Evolutionary conservation across 2,888 invertebrate genomes (phyloP), one percentile per base, ranked within the genome.

Genomic region (Drosophila picticornis): DNA sequence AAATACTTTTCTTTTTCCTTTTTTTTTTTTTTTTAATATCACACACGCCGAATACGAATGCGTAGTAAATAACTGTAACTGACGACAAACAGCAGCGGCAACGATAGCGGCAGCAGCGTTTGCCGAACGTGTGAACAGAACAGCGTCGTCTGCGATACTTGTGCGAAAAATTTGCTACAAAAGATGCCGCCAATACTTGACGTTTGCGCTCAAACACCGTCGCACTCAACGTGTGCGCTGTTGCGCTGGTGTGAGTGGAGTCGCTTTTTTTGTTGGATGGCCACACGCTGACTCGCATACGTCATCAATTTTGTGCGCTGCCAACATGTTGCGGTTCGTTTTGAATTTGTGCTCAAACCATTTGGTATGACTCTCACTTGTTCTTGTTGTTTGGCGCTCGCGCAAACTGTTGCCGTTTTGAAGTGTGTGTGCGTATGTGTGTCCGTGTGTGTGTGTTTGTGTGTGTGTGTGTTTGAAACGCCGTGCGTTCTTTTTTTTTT

Each of bases 321-420:
- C 66, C 25, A 78, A 84, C 84, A 75, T 84, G 84, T 84, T 84
- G 68, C 67, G 56, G 71, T 31, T 66, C 50, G 57, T 19, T 52
- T 34, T 31, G 53, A 50, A 64, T 77, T 64, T 62, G 51, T 43
- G 63, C 75, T 83, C 81, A 65, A 72, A 64, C 71, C 34, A 10
- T 43, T 59, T 38, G 40, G 63, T 46, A 56, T 38, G 25, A 27
- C 48, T 66, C 59, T 63, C 66, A 58, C 58, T 61, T 56, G 59
- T 64, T 80, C 62, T 59, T 53, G 40, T 46, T 71, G 22, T 43
- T 43, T 68, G 67, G 50, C 72, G 59, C 71, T 71, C 77, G 81
- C 83, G 57, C 85, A 72, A 90, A 90, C 84, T 84, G 84, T 84
- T 84, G 84, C 90, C 88, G 55, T 81, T 72, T 60, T 53, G 32